Evolutionary conservation across 2,113 vertebrate species (phyloP), one percentile per base, ranked within the genome.

Genomic region (Atrichornis clamosus): DNA sequence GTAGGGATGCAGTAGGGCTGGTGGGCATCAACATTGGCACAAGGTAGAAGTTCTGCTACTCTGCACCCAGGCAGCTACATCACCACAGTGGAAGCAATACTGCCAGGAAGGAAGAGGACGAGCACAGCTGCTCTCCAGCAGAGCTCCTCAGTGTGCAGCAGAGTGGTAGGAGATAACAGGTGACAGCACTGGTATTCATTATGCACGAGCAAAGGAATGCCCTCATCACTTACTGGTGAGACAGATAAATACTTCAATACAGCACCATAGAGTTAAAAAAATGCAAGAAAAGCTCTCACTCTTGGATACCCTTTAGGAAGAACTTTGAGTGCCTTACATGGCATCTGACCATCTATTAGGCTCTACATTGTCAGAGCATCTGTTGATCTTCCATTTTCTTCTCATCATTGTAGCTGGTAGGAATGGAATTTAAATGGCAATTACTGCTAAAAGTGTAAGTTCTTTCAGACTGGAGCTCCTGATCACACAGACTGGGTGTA

Each of bases 391-490:
- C 68, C 13, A 22, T 78, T 89, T 89, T 92, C 20, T 44, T 84
- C 83, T 64, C 76, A 81, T 78, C 11, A 35, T 84, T 93, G 92
- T 89, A 90, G 87, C 60, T 11, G 3, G 46, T 75, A 92, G 19
- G 53, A 87, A 92, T 46, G 58, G 58, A 96, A 90, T 84, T 94
- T 72, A 84, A 84, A 96, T 50, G 50, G 37, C 58, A 90, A 90
- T 92, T 95, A 95, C 85, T 46, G 68, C 64, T 87, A 87, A 94
- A 96, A 96, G 94, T 84, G 62, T n/a, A 90, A 89, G 18, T 22
- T 90, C 32, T 80, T 90, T 96, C 60, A 81, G 41, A 75, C 56
- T 84, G 33, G 32, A 89, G 69, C 42, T 94, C 58, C 69, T 68
- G 49, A 87, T 93, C 77, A 73, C 18, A 2, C 11, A 84, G 73